Evolutionary conservation across 2,888 invertebrate species (phyloP).

Genomic region (Eristalis intricaria): DNA sequence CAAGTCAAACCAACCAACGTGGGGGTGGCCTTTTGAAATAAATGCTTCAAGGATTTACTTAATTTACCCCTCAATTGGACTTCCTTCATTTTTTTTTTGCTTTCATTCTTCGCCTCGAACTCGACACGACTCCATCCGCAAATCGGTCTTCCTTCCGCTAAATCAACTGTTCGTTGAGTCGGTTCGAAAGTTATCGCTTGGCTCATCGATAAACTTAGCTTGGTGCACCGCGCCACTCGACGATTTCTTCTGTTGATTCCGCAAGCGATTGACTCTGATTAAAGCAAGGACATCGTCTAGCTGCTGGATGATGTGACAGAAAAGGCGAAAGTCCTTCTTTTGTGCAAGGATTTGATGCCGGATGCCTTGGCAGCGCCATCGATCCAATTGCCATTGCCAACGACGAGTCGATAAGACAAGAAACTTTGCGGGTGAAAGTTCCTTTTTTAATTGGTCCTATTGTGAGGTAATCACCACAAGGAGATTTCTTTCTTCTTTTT

Average conservation of each 20-base stretch:
- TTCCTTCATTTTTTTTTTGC: background rate
- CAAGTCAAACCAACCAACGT: slow-evolving; percentile 18
- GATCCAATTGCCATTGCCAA: slow-evolving; percentile 40
- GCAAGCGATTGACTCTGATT: slow-evolving; percentile 52
- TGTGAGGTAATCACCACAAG: slow-evolving; percentile 73
- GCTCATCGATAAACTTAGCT: slow-evolving; percentile 64
- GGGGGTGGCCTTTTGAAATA: slow-evolving; percentile 47
- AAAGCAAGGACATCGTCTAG: slow-evolving; percentile 35
- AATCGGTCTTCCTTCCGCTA: slow-evolving; percentile 45
- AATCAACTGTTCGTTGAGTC: slow-evolving; percentile 24
- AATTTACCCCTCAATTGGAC: slow-evolving; percentile 63
- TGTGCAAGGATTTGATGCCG: slow-evolving; percentile 2
- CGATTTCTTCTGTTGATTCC: slow-evolving; percentile 42
- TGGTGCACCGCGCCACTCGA: slow-evolving; percentile 16
- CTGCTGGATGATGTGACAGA: slow-evolving; percentile 36
- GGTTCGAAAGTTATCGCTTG: slow-evolving; percentile 56
- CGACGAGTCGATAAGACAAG: slow-evolving; percentile 43
- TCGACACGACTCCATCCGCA: slow-evolving; percentile 7
- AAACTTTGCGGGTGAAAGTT: slow-evolving; percentile 58
- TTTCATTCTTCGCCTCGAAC: too few relatives aligned
- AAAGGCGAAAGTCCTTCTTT: slow-evolving; percentile 32
- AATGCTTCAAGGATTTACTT: slow-evolving; percentile 66
- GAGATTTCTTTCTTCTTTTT: slow-evolving; percentile 34
- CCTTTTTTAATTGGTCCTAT: slow-evolving; percentile 73
- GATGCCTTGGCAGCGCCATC: slow-evolving; percentile 9